Evolutionary conservation across 2,797 vertebrate species (phyloP), one percentile per base, ranked within the genome.

Genomic region (Sebastes matsubarae): DNA sequence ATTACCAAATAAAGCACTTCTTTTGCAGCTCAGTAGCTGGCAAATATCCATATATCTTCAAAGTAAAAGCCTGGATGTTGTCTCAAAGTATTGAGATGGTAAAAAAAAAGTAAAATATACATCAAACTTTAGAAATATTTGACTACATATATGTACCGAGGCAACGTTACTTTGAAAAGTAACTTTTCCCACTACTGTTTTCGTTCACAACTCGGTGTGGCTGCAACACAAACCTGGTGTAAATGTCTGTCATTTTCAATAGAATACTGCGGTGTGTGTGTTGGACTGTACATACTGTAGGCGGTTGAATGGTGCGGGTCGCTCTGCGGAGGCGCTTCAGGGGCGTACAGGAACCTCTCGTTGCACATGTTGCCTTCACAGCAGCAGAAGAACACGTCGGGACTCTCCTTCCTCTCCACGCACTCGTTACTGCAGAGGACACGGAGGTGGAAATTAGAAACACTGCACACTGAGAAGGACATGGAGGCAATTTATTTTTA

Each of bases 331-430:
- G 95, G 89, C 69, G 95, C 94, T 69, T 97, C 96, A 0, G 98
- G 98, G 82, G 94, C 94, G 78, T 98, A 98, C 90, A 97, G 95
- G 91, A 99, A 98, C 87, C 93, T 97, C 89, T 98, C 97, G 24
- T 99, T 99, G 91, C 98, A 99, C 96, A 97, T 96, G 93, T 96
- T 98, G 90, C 98, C 98, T 88, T 99, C 98, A 80, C 98, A 99
- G 93, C 98, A 99, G 93, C 98, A 99, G 95, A 99, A 99, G 93
- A 98, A 99, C 8, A 99, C 98, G 24, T 98, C 97, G 2, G 97
- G 98, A 79, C 95, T 97, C 93, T 97, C 97, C 84, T 98, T 99
- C 92, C 92, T 97, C 94, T 99, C 98, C 91, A 97, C 94, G 80
- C 98, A 99, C 80, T 98, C 97, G 60, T 92, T 97, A 92, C 98